These are phyloP conservation scores for Cryptocheilus praepositus DNA, from an alignment of 2,888 invertebrate species.

Conservation along the genomic window DNA sequence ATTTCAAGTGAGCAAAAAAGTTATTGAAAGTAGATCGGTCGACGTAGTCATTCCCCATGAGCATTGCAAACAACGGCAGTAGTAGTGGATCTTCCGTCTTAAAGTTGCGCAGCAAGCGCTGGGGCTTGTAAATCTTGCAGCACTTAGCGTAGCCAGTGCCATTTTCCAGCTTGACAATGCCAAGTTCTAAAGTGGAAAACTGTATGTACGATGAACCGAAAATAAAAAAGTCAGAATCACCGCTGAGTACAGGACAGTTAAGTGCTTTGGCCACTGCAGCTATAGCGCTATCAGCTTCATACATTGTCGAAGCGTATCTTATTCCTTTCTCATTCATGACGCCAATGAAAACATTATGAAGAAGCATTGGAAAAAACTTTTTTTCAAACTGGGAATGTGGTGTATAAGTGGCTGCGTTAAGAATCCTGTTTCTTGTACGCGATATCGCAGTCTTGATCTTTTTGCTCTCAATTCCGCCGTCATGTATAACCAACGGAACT, in stretches of 20 bases:
- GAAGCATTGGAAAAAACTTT: conserved; percentile 84
- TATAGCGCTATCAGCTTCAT: conserved; percentile 93
- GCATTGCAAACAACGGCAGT: conserved; percentile 87
- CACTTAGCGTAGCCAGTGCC: conserved; percentile 75
- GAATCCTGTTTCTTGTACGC: conserved; percentile 79
- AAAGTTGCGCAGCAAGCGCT: conserved; percentile 81
- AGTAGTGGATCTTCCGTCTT: conserved; percentile 81
- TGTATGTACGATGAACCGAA: conserved; percentile 90
- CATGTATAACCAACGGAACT: conserved; percentile 84
- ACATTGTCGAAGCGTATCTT: conserved; percentile 84
- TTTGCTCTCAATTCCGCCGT: conserved; percentile 85
- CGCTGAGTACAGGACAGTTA: conserved; percentile 91
- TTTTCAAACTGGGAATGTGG: conserved; percentile 77
- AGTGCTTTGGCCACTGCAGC: conserved; percentile 87
- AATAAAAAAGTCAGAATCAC: conserved; percentile 96
- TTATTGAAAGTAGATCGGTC: conserved; percentile 80
- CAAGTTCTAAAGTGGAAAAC: conserved; percentile 80
- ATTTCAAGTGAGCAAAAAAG: conserved; percentile 82
- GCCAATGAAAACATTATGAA: conserved; percentile 85
- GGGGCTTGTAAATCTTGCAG: conserved; percentile 85
- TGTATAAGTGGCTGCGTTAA: conserved; percentile 75
- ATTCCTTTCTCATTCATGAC: conserved; percentile 81
- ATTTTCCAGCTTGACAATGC: conserved; percentile 56
- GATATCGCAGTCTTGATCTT: conserved; percentile 82
- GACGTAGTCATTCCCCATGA: conserved; percentile 94